Evolutionary conservation across 2,797 vertebrate species (phyloP), one percentile per base, ranked within the genome.

Genomic region (Rhinoraja longicauda): DNA sequence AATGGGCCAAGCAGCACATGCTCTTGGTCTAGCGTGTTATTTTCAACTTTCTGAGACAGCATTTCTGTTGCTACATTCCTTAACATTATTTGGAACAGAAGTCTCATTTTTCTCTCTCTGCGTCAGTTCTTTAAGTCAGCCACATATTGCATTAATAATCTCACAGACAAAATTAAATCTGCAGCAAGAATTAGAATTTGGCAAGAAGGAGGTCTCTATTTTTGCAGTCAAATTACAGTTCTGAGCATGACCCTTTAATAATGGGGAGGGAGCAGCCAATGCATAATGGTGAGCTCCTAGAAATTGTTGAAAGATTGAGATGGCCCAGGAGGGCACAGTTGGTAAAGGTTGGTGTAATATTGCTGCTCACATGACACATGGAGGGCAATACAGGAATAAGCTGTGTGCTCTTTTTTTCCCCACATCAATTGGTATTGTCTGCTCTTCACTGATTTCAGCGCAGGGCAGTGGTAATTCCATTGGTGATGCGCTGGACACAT

Each of bases 141-240:
- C 70, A 19, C 90, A 92, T 53, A 53, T 92, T 92, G 64, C 70
- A 92, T 53, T 92, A 92, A 92, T 92, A 75, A 88, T 45, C 53
- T 92, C 39, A 5, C 39, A 73, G 67, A 45, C 70, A 92, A 75
- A 75, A 92, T 92, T 88, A 67, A 32, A 36, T 88, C 57, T 67
- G n/a, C 82, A 29, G 67, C 32, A 39, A 90, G 70, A 45, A 73
- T 15, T 91, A 91, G 70, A 73, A 73, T 57, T 92, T 75, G 90
- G 90, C 90, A 73, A 5, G 26, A 75, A 57, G 15, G 70, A 73
- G 45, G 21, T 45, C 21, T 72, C 24, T 72, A 24, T 70, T 70
- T 39, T 70, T 29, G 67, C 39, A 39, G 9, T 75, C 70, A 53
- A 72, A 24, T 29, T 9, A 73, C 67, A 73, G 9, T 39, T 92